Percentiles rank a stretch among this genome's conserved stretches.
Conservation (phyloP, 2,797 vertebrate species). For the Ctenochaetus hawaiiensis region DNA sequence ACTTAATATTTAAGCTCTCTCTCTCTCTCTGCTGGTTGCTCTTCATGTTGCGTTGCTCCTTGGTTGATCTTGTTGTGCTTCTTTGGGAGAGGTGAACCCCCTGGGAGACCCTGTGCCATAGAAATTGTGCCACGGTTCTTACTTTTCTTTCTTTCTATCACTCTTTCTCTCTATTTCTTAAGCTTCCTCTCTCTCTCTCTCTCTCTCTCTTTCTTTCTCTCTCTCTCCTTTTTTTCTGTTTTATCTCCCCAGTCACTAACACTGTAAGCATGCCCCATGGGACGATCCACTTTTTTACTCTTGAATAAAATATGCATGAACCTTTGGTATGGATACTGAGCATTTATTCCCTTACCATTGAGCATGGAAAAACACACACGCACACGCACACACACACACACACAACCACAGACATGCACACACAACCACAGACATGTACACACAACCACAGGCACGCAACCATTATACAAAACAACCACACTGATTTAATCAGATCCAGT, state of each 20-base stretch:
- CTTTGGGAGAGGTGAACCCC: slow-evolving; percentile 82
- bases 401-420: background rate
- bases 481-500: too few species aligned
- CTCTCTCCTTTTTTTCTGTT: slow-evolving; percentile 73
- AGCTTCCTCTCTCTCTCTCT: too few species aligned
- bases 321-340: slow-evolving; percentile 77
- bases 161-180: too few species aligned
- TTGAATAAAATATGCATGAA: slow-evolving; percentile 94
- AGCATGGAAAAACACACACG: background rate
- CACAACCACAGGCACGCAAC: too few species aligned
- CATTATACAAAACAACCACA: too few species aligned
- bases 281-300: slow-evolving; percentile 91
- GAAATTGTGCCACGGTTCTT: slow-evolving; percentile 78
- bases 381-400: slow-evolving; percentile 11
- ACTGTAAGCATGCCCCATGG: slow-evolving; percentile 91
- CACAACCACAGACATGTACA: background rate
- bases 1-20: slow-evolving; percentile 81
- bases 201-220: slow-evolving; percentile 32
- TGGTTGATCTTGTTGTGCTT: slow-evolving; percentile 85
- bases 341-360: slow-evolving; percentile 56
- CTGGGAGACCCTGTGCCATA: slow-evolving; percentile 80
- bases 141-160: slow-evolving; percentile 12
- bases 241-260: slow-evolving; percentile 85
- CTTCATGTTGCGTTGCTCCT: slow-evolving; percentile 81
- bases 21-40: slow-evolving; percentile 80